Evolutionary conservation across 1,140 invertebrate species (phyloP), one percentile per base, ranked within the genome.

Genomic region (Laodelphax striatellus): DNA sequence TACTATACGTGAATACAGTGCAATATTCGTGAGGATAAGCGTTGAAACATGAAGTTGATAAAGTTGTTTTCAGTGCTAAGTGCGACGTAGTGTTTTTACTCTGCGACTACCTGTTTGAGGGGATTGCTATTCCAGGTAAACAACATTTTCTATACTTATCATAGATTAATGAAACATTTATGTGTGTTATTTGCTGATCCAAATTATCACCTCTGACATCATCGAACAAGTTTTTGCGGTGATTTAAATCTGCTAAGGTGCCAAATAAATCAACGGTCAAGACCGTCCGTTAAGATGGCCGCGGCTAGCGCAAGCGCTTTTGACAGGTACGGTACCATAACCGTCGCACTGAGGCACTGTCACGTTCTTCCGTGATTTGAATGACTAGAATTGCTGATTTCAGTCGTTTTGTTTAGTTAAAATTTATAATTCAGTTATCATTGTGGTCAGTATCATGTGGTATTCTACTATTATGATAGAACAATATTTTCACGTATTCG

Each of bases 51-150:
- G 58, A 60, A 54, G 58, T 60, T 60, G 50, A 41, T 24, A 54
- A 60, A 60, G 58, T 54, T 60, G 44, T 53, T 50, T 60, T 28
- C 24, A 60, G 58, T 60, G 58, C 52, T 58, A 13, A 38, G 50
- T 60, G 58, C 58, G 58, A 60, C 58, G 24, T 60, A 54, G 58
- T 60, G 58, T 60, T 60, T 60, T 60, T 60, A 60, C 38, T 60
- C 58, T 54, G 54, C 58, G 58, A 52, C 58, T 60, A 60, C 58
- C 58, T 60, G 58, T 60, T 60, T 60, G 58, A 60, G n/a, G 50
- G 58, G 34, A 53, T 38, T 60, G 38, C 31, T 60, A 53, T 52
- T 28, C n/a, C 58, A 60, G 58, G 58, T 60, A 60, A 60, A 60
- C 58, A 22, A 38, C 14, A 34, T 50, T 52, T 52, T 41, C 17